Base-by-base conservation (phyloP, 2,888 invertebrate species). In the Nipponacmea schrenckii region DNA sequence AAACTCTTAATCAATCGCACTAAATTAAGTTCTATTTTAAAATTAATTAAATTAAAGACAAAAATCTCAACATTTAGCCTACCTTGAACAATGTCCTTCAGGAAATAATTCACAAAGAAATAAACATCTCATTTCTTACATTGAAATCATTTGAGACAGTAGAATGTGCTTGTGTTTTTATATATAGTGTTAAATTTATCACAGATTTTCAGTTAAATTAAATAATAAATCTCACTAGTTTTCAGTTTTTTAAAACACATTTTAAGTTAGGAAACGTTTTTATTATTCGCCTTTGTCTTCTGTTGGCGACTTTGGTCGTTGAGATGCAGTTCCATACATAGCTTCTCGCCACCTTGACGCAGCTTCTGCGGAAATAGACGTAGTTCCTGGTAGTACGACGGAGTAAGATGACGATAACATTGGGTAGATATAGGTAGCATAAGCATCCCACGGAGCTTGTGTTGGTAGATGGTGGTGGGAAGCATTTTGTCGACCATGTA, bases 351-450 rank as follows among this genome's bases (percentile, higher is more conserved):
- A 62, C 48, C 62, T 70, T 50, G 56, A 65, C 20, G 70, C 70
- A 39, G 70, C 70, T 56, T 70, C 70, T 48, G 70, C 56, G 24
- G 70, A 48, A 46, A 70, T 50, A 31, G 66, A 39, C 44, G 70
- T 17, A 26, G 39, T 48, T 24, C 50, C 45, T 7, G 73, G 70
- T 31, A 73, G 44, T 15, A 70, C 64, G 45, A 67, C 24, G 62
- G 74, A 64, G 68, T 72, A 74, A 7, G 69, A 45, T 26, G 74
- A 68, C 15, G 69, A 62, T 15, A 74, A 65, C 68, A 74, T 68
- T 20, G 74, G 74, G 66, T 74, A 72, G 63, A 74, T 67, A 68
- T 72, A 74, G 27, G 74, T 69, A 27, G 68, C 63, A 20, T 67
- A 69, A 17, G 72, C 46, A 56, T 70, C 65, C 70, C 70, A 70